Base-by-base conservation (phyloP, 2,888 invertebrate genomes). In the Phortica magna region DNA sequence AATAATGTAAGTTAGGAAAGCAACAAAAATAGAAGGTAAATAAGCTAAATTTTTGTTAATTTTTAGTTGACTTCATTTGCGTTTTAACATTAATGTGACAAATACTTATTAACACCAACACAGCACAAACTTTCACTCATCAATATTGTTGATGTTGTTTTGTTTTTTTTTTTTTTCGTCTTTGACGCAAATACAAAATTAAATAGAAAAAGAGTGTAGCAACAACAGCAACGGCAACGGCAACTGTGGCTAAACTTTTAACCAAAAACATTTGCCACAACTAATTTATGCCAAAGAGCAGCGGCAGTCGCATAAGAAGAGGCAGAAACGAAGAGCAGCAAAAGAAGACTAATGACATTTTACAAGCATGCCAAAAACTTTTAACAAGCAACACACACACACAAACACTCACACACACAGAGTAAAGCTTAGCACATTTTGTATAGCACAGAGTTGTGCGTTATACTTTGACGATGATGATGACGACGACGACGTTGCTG, bases 331-430 rank as follows among this genome's bases (percentile, higher is more conserved):
- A 53, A 22, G 31, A 9, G 61, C 17, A 10, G 9, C 17, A 61
- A 22, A 17, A 78, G 79, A 88, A 87, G 84, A 88, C 85, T 86
- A 86, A 86, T 86, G 85, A 86, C 88, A 86, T 86, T 86, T 87
- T 88, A 84, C 88, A 85, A 53, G 70, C 81, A 83, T 65, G 74
- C 79, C 64, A 83, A 81, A 82, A 81, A 83, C 78, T 74, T 68
- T 68, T 68, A 71, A 61, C 10, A 17, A 61, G 5, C 48, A 12
- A 48, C 14, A 48, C 48, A 14, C 9, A 14, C 48, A 14, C 48
- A 14, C 48, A 48, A 2, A 43, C 43, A 43, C 10, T 7, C 43
- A 48, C 48, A 48, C 48, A 48, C 48, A 48, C 48, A 12, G 48
- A 2, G 48, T 12, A 48, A 48, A 2, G 31, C 31, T 31, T 31